Conservation (phyloP, 2,113 vertebrate species). For the Onychostruthus taczanowskii region DNA sequence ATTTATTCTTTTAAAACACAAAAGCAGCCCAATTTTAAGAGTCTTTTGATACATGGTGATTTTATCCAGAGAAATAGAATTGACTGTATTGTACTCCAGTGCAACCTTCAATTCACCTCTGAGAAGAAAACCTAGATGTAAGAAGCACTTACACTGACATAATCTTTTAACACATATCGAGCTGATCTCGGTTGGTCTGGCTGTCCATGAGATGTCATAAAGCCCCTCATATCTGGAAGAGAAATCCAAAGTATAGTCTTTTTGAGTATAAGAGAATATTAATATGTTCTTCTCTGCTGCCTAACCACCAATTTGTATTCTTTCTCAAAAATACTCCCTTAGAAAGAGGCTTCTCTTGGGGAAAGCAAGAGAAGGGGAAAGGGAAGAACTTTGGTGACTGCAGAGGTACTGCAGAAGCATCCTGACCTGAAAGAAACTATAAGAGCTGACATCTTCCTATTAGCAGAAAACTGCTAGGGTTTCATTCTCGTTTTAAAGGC, state of each 20-base stretch:
- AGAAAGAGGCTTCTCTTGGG: neutral
- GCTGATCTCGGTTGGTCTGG: slow-evolving; percentile 93
- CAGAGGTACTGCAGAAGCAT: neutral
- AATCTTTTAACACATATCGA: slow-evolving; percentile 94
- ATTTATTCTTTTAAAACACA: neutral
- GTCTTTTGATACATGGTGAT: neutral
- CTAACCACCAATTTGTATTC: neutral
- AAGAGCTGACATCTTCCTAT: neutral
- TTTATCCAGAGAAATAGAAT: neutral
- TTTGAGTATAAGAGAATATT: neutral
- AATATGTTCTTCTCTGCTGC: neutral
- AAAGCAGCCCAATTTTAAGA: neutral
- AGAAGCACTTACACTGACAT: slow-evolving; percentile 80
- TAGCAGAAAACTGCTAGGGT: neutral
- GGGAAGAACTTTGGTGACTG: neutral
- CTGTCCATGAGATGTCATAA: slow-evolving; percentile 94
- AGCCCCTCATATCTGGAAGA: slow-evolving; percentile 90
- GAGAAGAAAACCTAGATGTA: neutral
- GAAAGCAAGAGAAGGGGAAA: neutral
- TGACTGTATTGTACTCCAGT: neutral
- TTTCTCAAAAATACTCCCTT: neutral
- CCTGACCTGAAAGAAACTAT: neutral
- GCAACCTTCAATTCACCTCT: neutral
- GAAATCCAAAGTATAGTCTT: neutral
- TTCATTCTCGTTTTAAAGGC: neutral